phyloP scores from a whole-genome alignment of 1,140 invertebrate species.

The Antheraea mylitta region DNA sequence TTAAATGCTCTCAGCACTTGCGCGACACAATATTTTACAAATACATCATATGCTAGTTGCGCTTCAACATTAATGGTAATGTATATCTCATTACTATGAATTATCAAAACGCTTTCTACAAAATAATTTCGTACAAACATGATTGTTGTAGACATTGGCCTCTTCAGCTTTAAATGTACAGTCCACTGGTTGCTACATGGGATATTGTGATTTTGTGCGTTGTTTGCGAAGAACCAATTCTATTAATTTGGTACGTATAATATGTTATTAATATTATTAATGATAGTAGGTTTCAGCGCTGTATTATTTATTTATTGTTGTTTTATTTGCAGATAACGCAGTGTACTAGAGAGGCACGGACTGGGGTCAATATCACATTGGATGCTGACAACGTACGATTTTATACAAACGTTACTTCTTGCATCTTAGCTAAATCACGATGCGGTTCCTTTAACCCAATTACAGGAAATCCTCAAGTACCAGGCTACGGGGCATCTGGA shows the following conservation, averaged over 20 bases:
- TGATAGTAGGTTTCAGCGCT: background rate
- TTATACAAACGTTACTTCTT: slow-evolving; percentile 79
- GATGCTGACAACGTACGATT: slow-evolving; percentile 76
- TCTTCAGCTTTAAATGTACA: slow-evolving; percentile 69
- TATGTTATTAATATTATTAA: background rate
- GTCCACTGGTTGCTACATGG: slow-evolving; percentile 71
- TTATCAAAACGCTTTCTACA: background rate
- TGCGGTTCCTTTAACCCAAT: slow-evolving; percentile 80
- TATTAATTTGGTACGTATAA: slow-evolving; percentile 70
- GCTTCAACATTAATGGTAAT: slow-evolving; percentile 69
- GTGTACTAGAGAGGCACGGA: slow-evolving; percentile 73
- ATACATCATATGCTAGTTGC: slow-evolving; percentile 70
- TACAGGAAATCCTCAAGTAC: slow-evolving; percentile 78
- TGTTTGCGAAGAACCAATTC: slow-evolving; percentile 79
- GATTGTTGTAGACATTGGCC: slow-evolving; percentile 55
- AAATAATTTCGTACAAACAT: slow-evolving; percentile 17
- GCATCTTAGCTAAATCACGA: slow-evolving; percentile 77
- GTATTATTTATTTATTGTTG: slow-evolving; percentile 9
- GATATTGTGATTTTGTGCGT: slow-evolving; percentile 80
- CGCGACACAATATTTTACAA: slow-evolving; percentile 71
- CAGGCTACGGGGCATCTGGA: slow-evolving; percentile 56
- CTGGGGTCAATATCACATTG: slow-evolving; percentile 68
- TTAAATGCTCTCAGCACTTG: slow-evolving; percentile 69
- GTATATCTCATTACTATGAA: background rate
- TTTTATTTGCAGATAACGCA: slow-evolving; percentile 69